Conservation (phyloP, 2,113 vertebrate species). For the Oryzias melastigma region DNA sequence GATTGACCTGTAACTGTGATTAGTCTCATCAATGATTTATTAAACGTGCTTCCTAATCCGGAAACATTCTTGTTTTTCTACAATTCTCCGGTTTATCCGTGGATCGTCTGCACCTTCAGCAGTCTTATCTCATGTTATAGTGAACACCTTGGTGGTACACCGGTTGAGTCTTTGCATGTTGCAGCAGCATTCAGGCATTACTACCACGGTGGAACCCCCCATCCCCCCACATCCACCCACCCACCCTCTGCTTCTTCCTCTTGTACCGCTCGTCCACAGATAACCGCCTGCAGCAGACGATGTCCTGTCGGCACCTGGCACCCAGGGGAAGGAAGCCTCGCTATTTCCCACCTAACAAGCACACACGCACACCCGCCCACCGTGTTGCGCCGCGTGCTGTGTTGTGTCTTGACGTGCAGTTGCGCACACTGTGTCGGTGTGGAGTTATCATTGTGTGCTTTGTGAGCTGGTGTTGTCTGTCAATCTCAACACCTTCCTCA, state of each 20-base stretch:
- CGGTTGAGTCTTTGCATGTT: conserved; percentile 51
- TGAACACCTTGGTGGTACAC: conserved; percentile 13
- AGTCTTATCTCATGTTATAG: conserved; percentile 16
- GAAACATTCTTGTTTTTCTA: no score
- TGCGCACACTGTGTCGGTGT: conserved; percentile 34
- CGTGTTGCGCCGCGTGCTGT: conserved; percentile 4
- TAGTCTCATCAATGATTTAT: no score
- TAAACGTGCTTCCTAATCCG: no score
- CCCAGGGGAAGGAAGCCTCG: conserved; percentile 57
- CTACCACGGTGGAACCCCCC: conserved; percentile 32
- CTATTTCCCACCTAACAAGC: conserved; percentile 46
- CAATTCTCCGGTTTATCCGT: no score
- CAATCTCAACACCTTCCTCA: conserved; percentile 31
- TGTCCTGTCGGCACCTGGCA: conserved; percentile 72
- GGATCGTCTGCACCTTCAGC: not conserved
- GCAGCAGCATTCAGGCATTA: conserved; percentile 49
- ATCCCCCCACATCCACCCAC: conserved; percentile 1
- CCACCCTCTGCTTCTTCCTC: conserved; percentile 22
- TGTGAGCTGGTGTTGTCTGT: conserved; percentile 67
- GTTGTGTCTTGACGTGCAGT: conserved; percentile 25
- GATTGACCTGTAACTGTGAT: no score
- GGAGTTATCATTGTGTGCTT: conserved; percentile 60
- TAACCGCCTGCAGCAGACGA: conserved; percentile 72
- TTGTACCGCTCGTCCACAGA: conserved; percentile 64
- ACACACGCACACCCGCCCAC: conserved; percentile 1